Percentiles rank a stretch among this genome's conserved stretches.
Conservation (phyloP, 2,113 vertebrate species). For the Catharus minimus region DNA sequence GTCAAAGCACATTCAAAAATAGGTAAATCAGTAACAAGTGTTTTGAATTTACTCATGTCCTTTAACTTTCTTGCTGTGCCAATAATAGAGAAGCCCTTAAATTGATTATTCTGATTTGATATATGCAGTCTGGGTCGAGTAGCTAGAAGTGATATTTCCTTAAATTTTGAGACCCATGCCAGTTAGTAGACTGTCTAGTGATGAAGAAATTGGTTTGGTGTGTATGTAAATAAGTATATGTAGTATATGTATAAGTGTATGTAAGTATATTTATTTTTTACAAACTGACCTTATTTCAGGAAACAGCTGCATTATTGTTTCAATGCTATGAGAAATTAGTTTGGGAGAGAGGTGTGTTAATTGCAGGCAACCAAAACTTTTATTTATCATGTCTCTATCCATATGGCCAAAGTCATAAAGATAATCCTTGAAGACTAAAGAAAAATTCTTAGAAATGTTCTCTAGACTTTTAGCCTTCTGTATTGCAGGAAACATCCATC, state of each 20-base stretch:
- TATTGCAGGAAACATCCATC: conserved; percentile 33
- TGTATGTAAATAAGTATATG: neutral
- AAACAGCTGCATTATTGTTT: neutral
- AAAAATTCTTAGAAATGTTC: neutral
- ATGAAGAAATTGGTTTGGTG: neutral
- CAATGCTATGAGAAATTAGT: neutral
- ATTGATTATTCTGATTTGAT: neutral
- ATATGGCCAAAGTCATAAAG: neutral
- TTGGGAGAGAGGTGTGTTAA: neutral
- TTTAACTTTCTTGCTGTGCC: neutral
- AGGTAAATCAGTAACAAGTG: neutral
- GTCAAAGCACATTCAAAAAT: neutral
- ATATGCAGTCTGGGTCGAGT: neutral
- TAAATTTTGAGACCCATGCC: neutral
- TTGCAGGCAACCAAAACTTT: neutral
- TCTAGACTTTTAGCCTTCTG: conserved; percentile 50
- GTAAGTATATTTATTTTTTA: neutral
- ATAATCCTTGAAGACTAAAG: neutral
- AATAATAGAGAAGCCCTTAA: neutral
- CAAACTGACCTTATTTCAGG: neutral
- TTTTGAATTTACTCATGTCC: neutral
- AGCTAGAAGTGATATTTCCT: neutral
- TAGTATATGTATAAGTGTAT: neutral
- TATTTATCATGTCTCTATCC: neutral
- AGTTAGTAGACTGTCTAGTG: neutral